Percentiles rank a stretch among this genome's conserved stretches.
Evolutionary conservation across 2,113 vertebrate genomes (phyloP).

Genomic region (Cebidichthys violaceus): DNA sequence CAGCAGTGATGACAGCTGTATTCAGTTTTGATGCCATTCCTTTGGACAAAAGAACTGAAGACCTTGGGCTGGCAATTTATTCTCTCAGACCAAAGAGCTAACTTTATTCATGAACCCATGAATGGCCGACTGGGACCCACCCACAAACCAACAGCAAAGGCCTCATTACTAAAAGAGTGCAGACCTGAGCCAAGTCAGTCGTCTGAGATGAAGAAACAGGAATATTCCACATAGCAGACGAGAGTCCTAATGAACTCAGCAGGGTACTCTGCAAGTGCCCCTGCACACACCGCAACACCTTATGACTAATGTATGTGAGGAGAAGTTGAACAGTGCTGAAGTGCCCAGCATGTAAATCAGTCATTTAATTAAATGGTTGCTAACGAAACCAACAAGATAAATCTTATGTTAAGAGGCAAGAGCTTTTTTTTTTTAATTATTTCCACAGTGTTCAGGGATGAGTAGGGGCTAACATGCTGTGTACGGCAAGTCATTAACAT

Average conservation of each 20-base stretch:
- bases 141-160: slow-evolving; percentile 39
- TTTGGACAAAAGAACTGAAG: slow-evolving; percentile 5
- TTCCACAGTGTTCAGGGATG: slow-evolving; percentile 28
- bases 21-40: slow-evolving; percentile 19
- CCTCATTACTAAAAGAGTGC: slow-evolving; percentile 59
- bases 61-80: slow-evolving; percentile 18
- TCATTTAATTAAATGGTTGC: slow-evolving; percentile 61
- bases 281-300: slow-evolving; percentile 54
- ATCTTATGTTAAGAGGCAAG: slow-evolving; percentile 44
- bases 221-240: slow-evolving; percentile 64
- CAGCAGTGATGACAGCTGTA: background rate
- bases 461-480: slow-evolving; percentile 34
- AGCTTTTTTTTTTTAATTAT: background rate
- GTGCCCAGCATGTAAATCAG: slow-evolving; percentile 62
- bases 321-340: slow-evolving; percentile 50
- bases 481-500: slow-evolving; percentile 45
- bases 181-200: slow-evolving; percentile 44
- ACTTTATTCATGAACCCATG: slow-evolving; percentile 47
- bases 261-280: slow-evolving; percentile 58
- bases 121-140: slow-evolving; percentile 38
- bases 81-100: slow-evolving; percentile 12
- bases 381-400: slow-evolving; percentile 61
- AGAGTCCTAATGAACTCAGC: slow-evolving; percentile 72
- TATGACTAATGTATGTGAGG: slow-evolving; percentile 68
- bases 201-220: slow-evolving; percentile 49